A percentile compares a stretch with the other conserved stretches of the same genome.
These are phyloP conservation scores for Halcyon badia DNA, from an alignment of 2,797 vertebrate species.

Conservation along the genomic window DNA sequence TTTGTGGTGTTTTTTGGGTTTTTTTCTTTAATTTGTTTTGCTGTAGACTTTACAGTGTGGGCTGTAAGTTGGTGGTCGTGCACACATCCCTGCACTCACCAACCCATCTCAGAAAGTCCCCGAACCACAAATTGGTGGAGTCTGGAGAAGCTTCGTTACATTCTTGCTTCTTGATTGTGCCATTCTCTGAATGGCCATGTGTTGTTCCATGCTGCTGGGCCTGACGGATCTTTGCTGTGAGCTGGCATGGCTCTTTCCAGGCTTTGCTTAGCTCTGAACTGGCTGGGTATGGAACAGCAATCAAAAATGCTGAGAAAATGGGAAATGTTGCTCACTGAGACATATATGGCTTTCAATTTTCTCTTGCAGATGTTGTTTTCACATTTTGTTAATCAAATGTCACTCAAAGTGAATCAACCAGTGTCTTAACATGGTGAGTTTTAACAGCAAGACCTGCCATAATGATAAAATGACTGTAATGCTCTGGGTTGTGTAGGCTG, in stretches of 20 bases:
- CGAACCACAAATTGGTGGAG: neutral
- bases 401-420: neutral
- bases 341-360: neutral
- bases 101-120: neutral
- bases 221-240: neutral
- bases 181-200: neutral
- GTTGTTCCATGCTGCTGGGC: neutral
- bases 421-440: neutral
- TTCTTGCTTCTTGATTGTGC: neutral
- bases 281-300: neutral
- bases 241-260: neutral
- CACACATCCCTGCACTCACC: neutral
- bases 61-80: neutral
- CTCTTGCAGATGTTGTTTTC: neutral
- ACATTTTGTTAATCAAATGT: conserved; percentile 10
- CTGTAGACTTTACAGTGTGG: neutral
- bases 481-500: neutral
- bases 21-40: neutral
- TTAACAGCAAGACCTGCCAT: neutral
- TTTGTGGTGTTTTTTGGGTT: neutral
- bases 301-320: neutral
- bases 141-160: conserved; percentile 12
- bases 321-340: neutral
- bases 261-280: neutral
- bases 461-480: neutral